Percentiles rank a stretch among this genome's conserved stretches.
Conservation (phyloP, 2,113 vertebrate species). For the Phalacrocorax carbo region DNA sequence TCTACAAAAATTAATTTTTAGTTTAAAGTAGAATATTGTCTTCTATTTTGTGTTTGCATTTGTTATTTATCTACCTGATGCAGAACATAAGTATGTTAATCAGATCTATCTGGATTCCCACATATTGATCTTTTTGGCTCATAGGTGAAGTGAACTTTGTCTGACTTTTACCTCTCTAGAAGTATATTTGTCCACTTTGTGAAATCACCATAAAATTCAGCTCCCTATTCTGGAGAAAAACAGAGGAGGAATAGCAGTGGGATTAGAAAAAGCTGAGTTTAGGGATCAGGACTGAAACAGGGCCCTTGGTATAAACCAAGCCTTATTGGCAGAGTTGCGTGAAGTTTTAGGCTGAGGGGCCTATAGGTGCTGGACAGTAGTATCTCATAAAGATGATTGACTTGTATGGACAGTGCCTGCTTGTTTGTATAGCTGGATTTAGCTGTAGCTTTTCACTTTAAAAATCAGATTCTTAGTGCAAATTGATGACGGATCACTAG, state of each 20-base stretch:
- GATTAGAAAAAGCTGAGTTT: not conserved
- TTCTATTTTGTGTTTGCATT: not conserved
- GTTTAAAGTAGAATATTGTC: not conserved
- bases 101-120: not conserved
- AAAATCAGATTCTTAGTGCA: not conserved
- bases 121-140: not conserved
- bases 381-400: not conserved
- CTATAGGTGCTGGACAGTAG: not conserved
- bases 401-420: not conserved
- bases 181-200: not conserved
- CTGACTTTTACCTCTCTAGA: not conserved
- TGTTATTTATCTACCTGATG: not conserved
- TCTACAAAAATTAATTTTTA: not conserved
- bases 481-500: not conserved
- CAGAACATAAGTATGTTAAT: not conserved
- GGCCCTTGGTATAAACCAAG: not conserved
- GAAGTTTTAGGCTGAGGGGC: not conserved
- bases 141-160: not conserved
- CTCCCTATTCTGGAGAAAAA: not conserved
- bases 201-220: not conserved
- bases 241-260: not conserved
- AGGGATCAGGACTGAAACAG: not conserved
- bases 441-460: not conserved
- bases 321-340: not conserved
- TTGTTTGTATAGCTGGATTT: not conserved